Evolutionary conservation across 1,140 invertebrate genomes (phyloP).

Genomic region (Aphaenogaster ashmeadi): DNA sequence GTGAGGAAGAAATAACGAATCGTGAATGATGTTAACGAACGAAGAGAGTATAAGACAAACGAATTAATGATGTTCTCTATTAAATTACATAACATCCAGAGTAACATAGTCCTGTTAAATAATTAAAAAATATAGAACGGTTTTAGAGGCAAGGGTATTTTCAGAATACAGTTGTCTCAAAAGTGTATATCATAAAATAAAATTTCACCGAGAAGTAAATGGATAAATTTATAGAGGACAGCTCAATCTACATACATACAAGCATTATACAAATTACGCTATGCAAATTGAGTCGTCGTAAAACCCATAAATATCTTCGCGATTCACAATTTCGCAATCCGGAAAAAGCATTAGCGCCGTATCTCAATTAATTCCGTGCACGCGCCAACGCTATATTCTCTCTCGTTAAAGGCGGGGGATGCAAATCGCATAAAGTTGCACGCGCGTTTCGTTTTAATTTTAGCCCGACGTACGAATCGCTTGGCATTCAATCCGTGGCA

Average conservation of each 20-base stretch:
- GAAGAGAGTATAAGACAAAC: neutral
- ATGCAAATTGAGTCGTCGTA: conserved; percentile 46
- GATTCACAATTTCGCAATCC: conserved; percentile 50
- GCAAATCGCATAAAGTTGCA: conserved; percentile 47
- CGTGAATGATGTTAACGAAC: neutral
- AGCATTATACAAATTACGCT: conserved; percentile 33
- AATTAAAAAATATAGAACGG: neutral
- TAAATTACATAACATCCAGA: neutral
- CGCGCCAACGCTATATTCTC: conserved; percentile 10
- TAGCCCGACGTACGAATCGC: conserved; percentile 16
- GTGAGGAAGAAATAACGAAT: neutral
- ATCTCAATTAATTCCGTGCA: conserved; percentile 51
- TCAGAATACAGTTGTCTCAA: neutral
- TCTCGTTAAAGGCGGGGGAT: conserved; percentile 41
- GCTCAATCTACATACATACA: conserved; percentile 19
- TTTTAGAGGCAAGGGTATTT: neutral
- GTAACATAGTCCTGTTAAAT: neutral
- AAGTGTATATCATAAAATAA: conserved; percentile 6
- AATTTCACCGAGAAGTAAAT: conserved; percentile 5
- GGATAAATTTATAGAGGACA: neutral
- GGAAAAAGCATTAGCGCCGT: conserved; percentile 43
- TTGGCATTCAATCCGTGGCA: conserved; percentile 48
- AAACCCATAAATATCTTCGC: conserved; percentile 32
- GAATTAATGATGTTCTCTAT: neutral
- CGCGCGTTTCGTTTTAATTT: conserved; percentile 49